Evolutionary conservation across 2,797 vertebrate species (phyloP), one percentile per base, ranked within the genome.

Genomic region (Chromobotia macracanthus): DNA sequence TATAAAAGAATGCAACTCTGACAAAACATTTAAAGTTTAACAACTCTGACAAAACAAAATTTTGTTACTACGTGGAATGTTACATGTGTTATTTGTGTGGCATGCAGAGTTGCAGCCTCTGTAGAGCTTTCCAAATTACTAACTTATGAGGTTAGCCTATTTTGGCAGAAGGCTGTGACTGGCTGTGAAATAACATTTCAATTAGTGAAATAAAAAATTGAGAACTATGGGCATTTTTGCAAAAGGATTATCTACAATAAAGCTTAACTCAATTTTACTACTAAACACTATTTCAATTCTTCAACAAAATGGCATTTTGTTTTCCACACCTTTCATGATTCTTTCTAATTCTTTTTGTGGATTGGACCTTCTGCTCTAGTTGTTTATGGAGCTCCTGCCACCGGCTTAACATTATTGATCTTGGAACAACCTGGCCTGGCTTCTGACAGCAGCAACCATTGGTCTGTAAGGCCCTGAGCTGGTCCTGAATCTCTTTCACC

Each of bases 351-450:
- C 91, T 89, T 7, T 92, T 90, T 77, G 94, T 91, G 77, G 88
- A 89, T 2, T 91, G 91, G 0, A 93, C 87, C 55, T 98, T 95
- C 7, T 92, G 92, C 83, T 94, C 93, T 4, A 90, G 88, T 72
- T 85, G 93, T 86, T 90, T 91, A 83, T 86, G 90, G 83, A 95
- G 82, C 6, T 89, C 87, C 68, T 88, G 79, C 96, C 97, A 97
- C 41, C 93, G 94, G 51, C 93, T 92, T 89, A 97, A 95, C 82
- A 97, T 83, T 84, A 82, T 68, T 92, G 90, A 88, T 92, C 89
- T 72, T 71, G 87, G 61, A 88, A 73, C 53, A 91, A 87, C 7
- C 89, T 91, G 55, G 90, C 84, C 80, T 90, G 89, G 18, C 78
- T 3, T 77, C 61, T 38, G 18, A 87, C 65, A 84, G 89, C 87